Evolutionary conservation across 2,888 invertebrate genomes (phyloP).

Genomic region (Cerceris rybyensis): DNA sequence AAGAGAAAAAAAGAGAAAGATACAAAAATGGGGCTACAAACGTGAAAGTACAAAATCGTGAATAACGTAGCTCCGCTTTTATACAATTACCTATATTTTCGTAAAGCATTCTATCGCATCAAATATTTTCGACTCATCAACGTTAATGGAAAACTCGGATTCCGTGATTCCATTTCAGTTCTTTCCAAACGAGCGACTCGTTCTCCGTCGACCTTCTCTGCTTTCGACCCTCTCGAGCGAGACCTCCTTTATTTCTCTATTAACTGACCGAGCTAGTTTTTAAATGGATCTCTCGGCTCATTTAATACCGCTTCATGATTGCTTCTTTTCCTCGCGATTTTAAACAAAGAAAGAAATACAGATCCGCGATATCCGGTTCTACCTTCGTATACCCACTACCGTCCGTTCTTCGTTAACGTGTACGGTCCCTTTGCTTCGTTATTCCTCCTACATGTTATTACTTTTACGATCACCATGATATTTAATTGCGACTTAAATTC

Average conservation of each 20-base stretch:
- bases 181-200: background rate
- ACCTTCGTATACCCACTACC: background rate
- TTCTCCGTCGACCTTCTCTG: background rate
- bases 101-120: background rate
- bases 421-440: no score
- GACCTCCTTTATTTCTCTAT: background rate
- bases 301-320: background rate
- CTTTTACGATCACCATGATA: no score
- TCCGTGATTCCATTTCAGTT: constrained; percentile 22
- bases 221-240: background rate
- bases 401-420: no score
- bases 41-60: constrained; percentile 10
- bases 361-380: background rate
- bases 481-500: no score
- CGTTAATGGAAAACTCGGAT: constrained; percentile 27
- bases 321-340: constrained; percentile 1
- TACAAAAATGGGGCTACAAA: background rate
- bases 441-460: no score
- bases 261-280: background rate
- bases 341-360: background rate
- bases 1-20: background rate
- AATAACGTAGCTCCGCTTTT: constrained; percentile 28
- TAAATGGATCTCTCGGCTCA: background rate
- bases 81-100: constrained; percentile 27
- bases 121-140: constrained; percentile 32